Evolutionary conservation across 2,113 vertebrate genomes (phyloP).

Genomic region (Calidris pygmaea): DNA sequence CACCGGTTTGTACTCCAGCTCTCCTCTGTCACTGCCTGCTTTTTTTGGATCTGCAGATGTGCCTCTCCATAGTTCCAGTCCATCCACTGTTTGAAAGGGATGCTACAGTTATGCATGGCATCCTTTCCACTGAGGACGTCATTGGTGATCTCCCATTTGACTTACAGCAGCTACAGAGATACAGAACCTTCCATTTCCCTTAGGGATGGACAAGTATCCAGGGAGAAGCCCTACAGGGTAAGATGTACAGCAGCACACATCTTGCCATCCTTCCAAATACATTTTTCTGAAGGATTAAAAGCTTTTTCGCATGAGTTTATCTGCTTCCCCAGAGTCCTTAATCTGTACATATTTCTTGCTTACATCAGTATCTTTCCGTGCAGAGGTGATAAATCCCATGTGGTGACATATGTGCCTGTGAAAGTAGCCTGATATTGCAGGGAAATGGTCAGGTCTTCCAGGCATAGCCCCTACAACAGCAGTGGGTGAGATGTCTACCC

Average conservation of each 20-base stretch:
- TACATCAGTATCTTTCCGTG: neutral
- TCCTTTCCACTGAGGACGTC: neutral
- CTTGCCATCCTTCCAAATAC: neutral
- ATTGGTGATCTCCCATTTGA: neutral
- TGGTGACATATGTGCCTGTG: neutral
- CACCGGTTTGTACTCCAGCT: neutral
- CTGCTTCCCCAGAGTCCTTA: neutral
- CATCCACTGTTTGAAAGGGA: neutral
- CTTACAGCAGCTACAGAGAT: neutral
- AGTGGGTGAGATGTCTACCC: neutral
- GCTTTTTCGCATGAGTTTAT: neutral
- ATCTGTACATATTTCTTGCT: neutral
- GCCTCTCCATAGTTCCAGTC: neutral
- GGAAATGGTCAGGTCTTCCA: neutral
- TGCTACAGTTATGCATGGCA: neutral
- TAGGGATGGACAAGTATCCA: neutral
- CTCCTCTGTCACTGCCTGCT: neutral
- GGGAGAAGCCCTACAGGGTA: neutral
- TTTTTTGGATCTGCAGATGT: neutral
- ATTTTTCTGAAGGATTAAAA: neutral
- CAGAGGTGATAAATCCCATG: neutral
- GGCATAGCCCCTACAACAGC: neutral
- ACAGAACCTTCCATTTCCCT: neutral
- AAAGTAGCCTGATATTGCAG: neutral
- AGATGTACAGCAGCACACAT: neutral